Evolutionary conservation across 2,888 invertebrate species (phyloP).

Genomic region (Cantharis rufa): DNA sequence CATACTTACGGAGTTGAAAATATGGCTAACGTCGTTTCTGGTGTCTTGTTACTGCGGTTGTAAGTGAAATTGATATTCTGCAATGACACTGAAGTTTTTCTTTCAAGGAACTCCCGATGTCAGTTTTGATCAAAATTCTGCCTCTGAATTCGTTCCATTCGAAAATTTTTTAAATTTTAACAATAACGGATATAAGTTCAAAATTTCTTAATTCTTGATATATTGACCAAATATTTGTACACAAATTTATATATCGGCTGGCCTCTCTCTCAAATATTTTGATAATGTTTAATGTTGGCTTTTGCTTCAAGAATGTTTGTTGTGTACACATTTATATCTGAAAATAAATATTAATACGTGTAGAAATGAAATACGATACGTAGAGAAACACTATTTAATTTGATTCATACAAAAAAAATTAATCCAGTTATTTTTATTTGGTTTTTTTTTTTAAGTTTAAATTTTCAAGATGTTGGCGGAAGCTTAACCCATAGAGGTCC

Average conservation of each 20-base stretch:
- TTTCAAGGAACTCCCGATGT: neutral
- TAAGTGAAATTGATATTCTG: neutral
- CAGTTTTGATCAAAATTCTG: neutral
- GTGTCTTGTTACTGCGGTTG: neutral
- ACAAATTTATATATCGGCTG: neutral
- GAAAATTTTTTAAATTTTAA: too few relatives aligned
- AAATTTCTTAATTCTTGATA: neutral
- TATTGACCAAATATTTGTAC: neutral
- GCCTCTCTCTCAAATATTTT: neutral
- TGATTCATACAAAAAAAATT: neutral
- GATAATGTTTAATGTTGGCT: neutral
- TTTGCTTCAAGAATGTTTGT: neutral
- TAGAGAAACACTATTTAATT: neutral
- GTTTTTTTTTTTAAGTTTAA: neutral
- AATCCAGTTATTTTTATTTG: neutral
- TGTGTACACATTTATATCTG: neutral
- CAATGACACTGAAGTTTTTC: neutral
- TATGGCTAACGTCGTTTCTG: neutral
- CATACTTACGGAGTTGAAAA: neutral
- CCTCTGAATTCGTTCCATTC: too few relatives aligned
- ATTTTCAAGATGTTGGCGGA: neutral
- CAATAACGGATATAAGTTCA: neutral
- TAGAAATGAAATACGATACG: neutral
- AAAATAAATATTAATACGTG: neutral
- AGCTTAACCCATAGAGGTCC: neutral